These are phyloP conservation scores for Orchesellides sinensis DNA, from an alignment of 2,888 invertebrate species.

Conservation along the genomic window DNA sequence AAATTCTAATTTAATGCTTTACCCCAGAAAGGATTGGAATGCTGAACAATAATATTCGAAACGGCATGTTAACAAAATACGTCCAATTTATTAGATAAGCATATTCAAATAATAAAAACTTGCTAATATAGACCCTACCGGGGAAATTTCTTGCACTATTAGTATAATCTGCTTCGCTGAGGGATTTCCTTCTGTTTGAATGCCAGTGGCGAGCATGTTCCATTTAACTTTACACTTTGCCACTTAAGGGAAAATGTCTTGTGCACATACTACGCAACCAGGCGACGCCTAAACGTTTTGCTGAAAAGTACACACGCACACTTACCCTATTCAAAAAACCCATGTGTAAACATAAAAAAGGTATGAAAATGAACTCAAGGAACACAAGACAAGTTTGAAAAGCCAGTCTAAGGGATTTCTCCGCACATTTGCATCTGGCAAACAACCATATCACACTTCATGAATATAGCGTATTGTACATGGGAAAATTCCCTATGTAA, in stretches of 20 bases:
- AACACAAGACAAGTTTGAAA: constrained; percentile 2
- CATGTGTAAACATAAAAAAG: constrained; percentile 4
- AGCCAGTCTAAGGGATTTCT: neutral
- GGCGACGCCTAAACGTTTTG: constrained; percentile 35
- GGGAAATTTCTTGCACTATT: neutral
- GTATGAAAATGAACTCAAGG: neutral
- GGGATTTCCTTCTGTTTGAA: neutral
- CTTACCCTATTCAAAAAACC: constrained; percentile 18
- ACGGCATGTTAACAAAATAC: too few species aligned
- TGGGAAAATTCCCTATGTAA: constrained; percentile 27
- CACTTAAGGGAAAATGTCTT: constrained; percentile 17
- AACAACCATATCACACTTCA: neutral
- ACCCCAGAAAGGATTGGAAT: too few species aligned
- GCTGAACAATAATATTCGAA: too few species aligned
- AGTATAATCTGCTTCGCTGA: neutral
- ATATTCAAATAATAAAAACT: neutral
- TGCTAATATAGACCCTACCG: neutral
- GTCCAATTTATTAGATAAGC: neutral
- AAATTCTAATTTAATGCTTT: too few species aligned
- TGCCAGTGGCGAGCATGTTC: neutral
- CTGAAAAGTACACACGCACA: constrained; percentile 19
- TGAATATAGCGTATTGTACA: neutral
- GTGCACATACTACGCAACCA: too few species aligned
- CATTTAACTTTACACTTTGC: constrained; percentile 4
- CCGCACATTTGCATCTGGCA: neutral